phyloP scores from a whole-genome alignment of 2,113 vertebrate species.

The Lamprologus speciosus region DNA sequence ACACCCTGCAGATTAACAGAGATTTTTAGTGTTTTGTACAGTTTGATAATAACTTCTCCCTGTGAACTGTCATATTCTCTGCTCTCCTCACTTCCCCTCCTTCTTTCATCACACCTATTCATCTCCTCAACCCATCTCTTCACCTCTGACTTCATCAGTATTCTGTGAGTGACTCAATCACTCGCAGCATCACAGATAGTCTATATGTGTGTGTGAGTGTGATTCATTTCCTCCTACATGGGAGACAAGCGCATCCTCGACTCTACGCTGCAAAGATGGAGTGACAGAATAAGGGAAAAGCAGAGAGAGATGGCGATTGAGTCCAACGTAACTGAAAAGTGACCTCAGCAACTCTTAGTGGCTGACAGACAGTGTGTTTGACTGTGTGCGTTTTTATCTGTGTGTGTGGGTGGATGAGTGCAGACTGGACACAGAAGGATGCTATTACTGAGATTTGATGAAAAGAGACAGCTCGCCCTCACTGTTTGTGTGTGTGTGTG shows the following conservation, averaged over 20 bases:
- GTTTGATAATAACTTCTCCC: background rate
- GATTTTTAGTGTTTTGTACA: background rate
- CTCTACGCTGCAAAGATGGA: background rate
- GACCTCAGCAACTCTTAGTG: conserved; percentile 20
- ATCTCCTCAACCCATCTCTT: conserved; percentile 4
- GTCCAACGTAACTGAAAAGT: background rate
- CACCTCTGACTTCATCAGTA: conserved; percentile 41
- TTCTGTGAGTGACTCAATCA: conserved; percentile 41
- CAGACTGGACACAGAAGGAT: conserved; percentile 5
- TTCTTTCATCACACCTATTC: background rate
- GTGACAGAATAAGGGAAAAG: conserved; percentile 4
- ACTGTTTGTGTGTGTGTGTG: background rate
- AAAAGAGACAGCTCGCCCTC: conserved; percentile 12
- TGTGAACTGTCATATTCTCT: background rate
- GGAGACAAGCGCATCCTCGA: conserved; percentile 21
- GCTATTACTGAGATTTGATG: conserved; percentile 42
- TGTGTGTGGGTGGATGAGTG: background rate
- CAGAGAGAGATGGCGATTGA: background rate
- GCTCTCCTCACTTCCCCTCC: background rate
- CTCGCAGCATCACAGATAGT: conserved; percentile 11
- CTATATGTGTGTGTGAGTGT: background rate
- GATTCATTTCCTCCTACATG: conserved; percentile 45
- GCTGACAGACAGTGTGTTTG: background rate
- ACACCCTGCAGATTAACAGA: background rate
- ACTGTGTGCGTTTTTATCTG: background rate